phyloP scores from a whole-genome alignment of 2,888 invertebrate species.

The Pycnomerus fuliginosus region DNA sequence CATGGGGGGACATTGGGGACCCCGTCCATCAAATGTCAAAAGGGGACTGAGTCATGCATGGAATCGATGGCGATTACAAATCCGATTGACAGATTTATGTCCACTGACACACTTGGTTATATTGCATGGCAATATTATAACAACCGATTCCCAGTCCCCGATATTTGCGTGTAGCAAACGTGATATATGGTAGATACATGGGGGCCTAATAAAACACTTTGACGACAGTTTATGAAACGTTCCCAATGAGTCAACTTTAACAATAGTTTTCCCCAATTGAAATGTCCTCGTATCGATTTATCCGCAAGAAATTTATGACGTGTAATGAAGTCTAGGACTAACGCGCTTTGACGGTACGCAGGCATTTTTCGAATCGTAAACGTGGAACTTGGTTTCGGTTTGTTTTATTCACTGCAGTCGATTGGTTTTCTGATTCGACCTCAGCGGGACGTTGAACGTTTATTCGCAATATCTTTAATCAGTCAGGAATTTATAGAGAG shows the following conservation, averaged over 20 bases:
- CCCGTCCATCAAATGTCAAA: slow-evolving; percentile 16
- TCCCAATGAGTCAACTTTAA: slow-evolving; percentile 36
- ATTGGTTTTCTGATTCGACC: slow-evolving; percentile 31
- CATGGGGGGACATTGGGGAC: not conserved
- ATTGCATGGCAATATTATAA: slow-evolving; percentile 22
- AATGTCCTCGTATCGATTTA: slow-evolving; percentile 19
- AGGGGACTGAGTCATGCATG: slow-evolving; percentile 14
- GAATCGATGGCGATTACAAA: slow-evolving; percentile 21
- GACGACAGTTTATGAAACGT: slow-evolving; percentile 36
- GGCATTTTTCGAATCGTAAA: slow-evolving; percentile 5
- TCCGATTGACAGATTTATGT: slow-evolving; percentile 27
- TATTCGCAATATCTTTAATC: slow-evolving; percentile 38
- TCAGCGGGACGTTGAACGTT: slow-evolving; percentile 31
- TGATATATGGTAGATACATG: slow-evolving; percentile 34
- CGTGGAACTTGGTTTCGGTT: slow-evolving; percentile 8
- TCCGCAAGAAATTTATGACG: slow-evolving; percentile 16
- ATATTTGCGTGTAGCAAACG: slow-evolving; percentile 24
- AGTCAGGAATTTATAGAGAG: slow-evolving; percentile 35
- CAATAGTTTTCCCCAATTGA: slow-evolving; percentile 28
- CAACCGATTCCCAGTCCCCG: slow-evolving; percentile 21
- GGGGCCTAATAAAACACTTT: slow-evolving; percentile 35
- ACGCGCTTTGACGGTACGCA: slow-evolving; percentile 2
- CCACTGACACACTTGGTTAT: slow-evolving; percentile 16
- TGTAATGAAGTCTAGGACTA: slow-evolving; percentile 12
- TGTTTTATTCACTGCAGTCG: slow-evolving; percentile 20